Evolutionary conservation across 2,113 vertebrate genomes (phyloP), one percentile per base, ranked within the genome.

Genomic region (Forbesichthys agassizii): DNA sequence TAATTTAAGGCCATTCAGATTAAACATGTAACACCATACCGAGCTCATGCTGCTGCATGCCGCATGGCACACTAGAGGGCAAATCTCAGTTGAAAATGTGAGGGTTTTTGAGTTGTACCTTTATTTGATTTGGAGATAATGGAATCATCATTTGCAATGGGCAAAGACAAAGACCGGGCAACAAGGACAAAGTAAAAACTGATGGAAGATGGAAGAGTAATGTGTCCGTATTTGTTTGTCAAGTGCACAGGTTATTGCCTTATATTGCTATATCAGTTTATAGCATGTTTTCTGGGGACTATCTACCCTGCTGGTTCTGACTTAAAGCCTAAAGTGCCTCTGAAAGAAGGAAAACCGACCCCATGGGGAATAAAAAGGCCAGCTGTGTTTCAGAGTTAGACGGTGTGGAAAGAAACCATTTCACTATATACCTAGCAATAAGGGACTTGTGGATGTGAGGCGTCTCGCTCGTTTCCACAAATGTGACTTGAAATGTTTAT

Each of bases 401-500:
- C 70, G 78, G 65, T 7, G 77, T 68, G 82, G 71, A 79, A 84
- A 82, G 68, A 65, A 56, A 46, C 27, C 54, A 66, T 84, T 81
- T 68, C 58, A 62, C 64, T 61, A 33, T 59, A 60, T 73, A 68
- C n/a, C 33, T 13, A 1, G 64, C 62, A 56, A 9, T 57, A 33
- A 55, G 54, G 2, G n/a, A 55, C 57, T 84, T 66, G 3, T 33
- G 66, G 64, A 59, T 68, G 69, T 65, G 46, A 12, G 66, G 73
- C 72, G 64, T 52, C 27, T 74, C 70, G 68, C 56, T 66, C 49
- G 75, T 79, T 79, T 78, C 55, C 66, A 56, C 33, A 64, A 80
- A 81, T 84, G 79, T 47, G 72, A 83, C 84, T 68, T 68, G 4
- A 71, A 77, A 85, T 73, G 71, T 83, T 80, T 42, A 75, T 42